These are phyloP conservation scores for Neelides sp. DNA, from an alignment of 1,140 invertebrate genomes.

Conservation along the genomic window DNA sequence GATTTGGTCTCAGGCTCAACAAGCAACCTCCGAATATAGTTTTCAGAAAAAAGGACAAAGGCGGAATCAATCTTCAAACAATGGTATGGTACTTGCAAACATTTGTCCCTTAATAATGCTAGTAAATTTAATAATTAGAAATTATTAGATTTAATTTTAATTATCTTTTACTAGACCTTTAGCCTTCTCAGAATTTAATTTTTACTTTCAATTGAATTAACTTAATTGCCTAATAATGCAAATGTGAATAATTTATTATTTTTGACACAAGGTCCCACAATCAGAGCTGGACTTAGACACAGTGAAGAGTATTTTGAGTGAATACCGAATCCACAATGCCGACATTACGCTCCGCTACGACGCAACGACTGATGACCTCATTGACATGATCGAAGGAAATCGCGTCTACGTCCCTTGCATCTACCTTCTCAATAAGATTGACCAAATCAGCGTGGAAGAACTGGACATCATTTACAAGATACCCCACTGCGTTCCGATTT, in stretches of 20 bases:
- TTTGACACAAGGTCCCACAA: conserved; percentile 81
- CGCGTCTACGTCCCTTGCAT: conserved; percentile 96
- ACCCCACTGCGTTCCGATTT: conserved; percentile 97
- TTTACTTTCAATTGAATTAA: too few species aligned
- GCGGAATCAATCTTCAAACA: conserved; percentile 80
- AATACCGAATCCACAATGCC: conserved; percentile 98
- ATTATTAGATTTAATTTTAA: too few species aligned
- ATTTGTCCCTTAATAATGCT: conserved; percentile 3
- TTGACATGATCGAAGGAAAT: conserved; percentile 98
- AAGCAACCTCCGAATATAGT: conserved; percentile 94
- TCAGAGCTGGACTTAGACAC: conserved; percentile 88
- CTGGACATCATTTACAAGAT: conserved; percentile 98
- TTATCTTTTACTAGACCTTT: too few species aligned
- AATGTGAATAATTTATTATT: conserved; percentile 31
- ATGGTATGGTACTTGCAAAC: conserved; percentile 48
- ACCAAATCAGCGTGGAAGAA: conserved; percentile 90
- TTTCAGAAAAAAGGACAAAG: conserved; percentile 95
- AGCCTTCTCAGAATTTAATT: neutral
- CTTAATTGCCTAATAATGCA: conserved; percentile 1
- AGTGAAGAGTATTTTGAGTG: conserved; percentile 89
- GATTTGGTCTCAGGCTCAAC: conserved; percentile 92
- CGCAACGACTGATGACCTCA: conserved; percentile 92
- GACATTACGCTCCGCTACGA: conserved; percentile 90
- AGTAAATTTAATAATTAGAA: neutral
- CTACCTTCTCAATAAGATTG: conserved; percentile 97